These are phyloP conservation scores for Thaleichthys pacificus DNA, from an alignment of 2,797 vertebrate species.

Conservation along the genomic window DNA sequence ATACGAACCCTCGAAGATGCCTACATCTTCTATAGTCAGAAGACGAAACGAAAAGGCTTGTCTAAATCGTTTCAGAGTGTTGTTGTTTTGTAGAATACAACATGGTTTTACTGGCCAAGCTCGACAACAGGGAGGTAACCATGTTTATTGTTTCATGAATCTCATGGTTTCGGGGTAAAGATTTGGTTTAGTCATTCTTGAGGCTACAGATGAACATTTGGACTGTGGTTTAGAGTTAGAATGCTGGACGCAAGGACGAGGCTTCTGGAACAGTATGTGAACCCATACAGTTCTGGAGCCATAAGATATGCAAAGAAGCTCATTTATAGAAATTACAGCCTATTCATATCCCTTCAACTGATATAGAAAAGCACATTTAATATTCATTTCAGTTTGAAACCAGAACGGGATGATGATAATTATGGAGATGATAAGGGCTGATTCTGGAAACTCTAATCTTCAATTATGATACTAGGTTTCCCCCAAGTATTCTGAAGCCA, in stretches of 20 bases:
- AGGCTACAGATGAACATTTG: slow-evolving; percentile 69
- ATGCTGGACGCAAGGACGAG: slow-evolving; percentile 68
- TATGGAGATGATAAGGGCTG: slow-evolving; percentile 7
- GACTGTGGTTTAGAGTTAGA: slow-evolving; percentile 70
- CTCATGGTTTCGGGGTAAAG: slow-evolving; percentile 74
- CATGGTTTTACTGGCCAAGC: slow-evolving; percentile 69
- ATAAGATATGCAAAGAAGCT: slow-evolving; percentile 72
- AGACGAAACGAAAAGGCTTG: slow-evolving; percentile 35
- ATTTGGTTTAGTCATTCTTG: slow-evolving; percentile 75
- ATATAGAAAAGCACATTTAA: slow-evolving; percentile 55
- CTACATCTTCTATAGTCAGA: background rate
- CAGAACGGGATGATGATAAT: slow-evolving; percentile 49
- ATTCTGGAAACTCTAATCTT: slow-evolving; percentile 41
- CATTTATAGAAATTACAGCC: slow-evolving; percentile 74
- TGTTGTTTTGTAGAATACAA: slow-evolving; percentile 70
- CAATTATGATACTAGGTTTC: slow-evolving; percentile 61
- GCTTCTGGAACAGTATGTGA: slow-evolving; percentile 49
- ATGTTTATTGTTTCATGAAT: slow-evolving; percentile 81
- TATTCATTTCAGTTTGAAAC: slow-evolving; percentile 57
- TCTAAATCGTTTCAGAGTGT: slow-evolving; percentile 52
- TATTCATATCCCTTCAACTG: slow-evolving; percentile 55
- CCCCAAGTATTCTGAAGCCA: slow-evolving; percentile 32
- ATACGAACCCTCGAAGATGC: too few species aligned
- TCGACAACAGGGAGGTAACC: slow-evolving; percentile 71
- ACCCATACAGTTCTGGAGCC: slow-evolving; percentile 66